Conservation (phyloP, 2,113 vertebrate genomes). For the Gobio gobio region DNA sequence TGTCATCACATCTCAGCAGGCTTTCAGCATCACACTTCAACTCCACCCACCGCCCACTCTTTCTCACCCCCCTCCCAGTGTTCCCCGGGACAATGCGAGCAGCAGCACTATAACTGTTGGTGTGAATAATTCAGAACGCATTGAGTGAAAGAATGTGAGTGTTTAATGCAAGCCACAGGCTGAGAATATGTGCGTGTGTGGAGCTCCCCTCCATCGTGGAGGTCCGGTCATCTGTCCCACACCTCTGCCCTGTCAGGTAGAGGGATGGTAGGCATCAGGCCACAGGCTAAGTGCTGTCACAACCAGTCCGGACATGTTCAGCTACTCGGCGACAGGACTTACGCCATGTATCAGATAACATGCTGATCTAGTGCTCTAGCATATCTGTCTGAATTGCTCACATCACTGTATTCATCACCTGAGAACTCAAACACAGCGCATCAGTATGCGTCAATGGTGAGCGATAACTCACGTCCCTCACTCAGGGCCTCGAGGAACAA, state of each 20-base stretch:
- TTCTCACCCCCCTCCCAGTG: background rate
- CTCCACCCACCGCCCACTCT: background rate
- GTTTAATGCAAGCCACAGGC: constrained; percentile 35
- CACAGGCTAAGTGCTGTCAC: constrained; percentile 26
- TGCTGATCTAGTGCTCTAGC: background rate
- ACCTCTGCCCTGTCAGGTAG: background rate
- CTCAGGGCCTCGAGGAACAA: background rate
- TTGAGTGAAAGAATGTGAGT: constrained; percentile 13
- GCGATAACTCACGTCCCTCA: background rate
- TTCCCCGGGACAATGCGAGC: constrained; percentile 27
- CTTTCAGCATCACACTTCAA: constrained; percentile 42
- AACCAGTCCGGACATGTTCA: constrained; percentile 23
- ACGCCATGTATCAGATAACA: constrained; percentile 30
- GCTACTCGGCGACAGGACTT: constrained; percentile 12
- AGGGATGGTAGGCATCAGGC: background rate
- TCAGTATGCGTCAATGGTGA: constrained; percentile 32
- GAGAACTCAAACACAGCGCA: constrained; percentile 27
- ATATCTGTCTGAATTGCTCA: constrained; percentile 17
- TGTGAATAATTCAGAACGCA: constrained; percentile 60
- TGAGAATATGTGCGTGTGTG: background rate
- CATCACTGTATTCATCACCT: constrained; percentile 10
- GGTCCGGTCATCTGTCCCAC: background rate
- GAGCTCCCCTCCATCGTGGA: background rate
- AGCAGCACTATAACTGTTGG: constrained; percentile 46
- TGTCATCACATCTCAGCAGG: constrained; percentile 29